Conservation (phyloP, 2,888 invertebrate genomes). For the Iselma pallidipennis region DNA sequence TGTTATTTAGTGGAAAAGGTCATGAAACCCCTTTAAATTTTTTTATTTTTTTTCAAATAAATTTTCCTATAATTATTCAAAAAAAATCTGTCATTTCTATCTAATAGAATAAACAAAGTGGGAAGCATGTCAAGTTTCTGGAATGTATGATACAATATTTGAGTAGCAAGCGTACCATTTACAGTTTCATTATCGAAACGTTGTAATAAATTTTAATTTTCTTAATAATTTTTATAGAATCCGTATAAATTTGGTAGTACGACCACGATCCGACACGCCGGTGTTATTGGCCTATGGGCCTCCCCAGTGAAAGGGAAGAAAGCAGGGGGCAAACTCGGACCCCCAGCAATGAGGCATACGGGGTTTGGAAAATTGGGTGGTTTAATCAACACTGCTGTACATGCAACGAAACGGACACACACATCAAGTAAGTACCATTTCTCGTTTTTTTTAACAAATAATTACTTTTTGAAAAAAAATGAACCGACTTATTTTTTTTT, state of each 20-base stretch:
- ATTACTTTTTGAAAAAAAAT: too few relatives aligned
- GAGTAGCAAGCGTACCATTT: too few relatives aligned
- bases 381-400: constrained; percentile 50
- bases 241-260: constrained; percentile 17
- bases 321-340: constrained; percentile 33
- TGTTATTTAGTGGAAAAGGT: background rate
- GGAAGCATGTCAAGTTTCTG: too few relatives aligned
- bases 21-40: background rate
- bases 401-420: constrained; percentile 40
- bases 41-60: background rate
- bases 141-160: too few relatives aligned
- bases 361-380: constrained; percentile 48
- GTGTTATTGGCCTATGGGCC: constrained; percentile 39
- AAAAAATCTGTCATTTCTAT: too few relatives aligned
- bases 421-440: constrained; percentile 39
- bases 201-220: background rate
- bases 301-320: constrained; percentile 30
- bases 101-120: too few relatives aligned
- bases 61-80: too few relatives aligned
- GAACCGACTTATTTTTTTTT: too few relatives aligned
- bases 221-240: constrained; percentile 22
- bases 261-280: constrained; percentile 36
- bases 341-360: constrained; percentile 49
- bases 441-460: too few relatives aligned
- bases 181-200: background rate